Evolutionary conservation across 2,797 vertebrate genomes (phyloP).

Genomic region (Sternarchorhynchus goeldii): DNA sequence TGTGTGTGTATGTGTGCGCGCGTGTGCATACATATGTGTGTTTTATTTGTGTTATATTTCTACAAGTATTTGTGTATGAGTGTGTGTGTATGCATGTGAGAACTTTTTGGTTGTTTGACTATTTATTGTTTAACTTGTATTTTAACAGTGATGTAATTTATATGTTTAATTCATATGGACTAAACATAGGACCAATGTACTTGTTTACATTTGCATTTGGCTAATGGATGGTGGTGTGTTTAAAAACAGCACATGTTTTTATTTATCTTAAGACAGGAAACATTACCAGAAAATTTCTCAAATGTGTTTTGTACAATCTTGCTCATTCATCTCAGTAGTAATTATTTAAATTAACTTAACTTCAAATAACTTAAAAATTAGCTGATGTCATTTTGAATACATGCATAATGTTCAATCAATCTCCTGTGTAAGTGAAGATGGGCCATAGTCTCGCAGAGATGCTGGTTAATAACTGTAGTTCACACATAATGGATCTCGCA

Average conservation of each 20-base stretch:
- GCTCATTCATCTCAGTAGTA: not conserved
- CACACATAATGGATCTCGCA: not conserved
- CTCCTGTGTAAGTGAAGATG: not conserved
- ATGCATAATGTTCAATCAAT: not conserved
- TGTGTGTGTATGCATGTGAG: no score
- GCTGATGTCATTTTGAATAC: not conserved
- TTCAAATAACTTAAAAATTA: not conserved
- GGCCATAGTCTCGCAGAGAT: not conserved
- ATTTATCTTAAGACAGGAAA: not conserved
- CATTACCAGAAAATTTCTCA: not conserved
- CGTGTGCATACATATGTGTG: not conserved
- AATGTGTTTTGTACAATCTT: not conserved
- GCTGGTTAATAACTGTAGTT: not conserved
- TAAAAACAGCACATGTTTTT: no score
- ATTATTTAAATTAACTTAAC: no score
- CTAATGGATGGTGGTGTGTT: not conserved
- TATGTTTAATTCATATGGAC: not conserved
- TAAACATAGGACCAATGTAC: not conserved
- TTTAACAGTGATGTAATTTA: constrained; percentile 13
- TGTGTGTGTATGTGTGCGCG: constrained; percentile 1
- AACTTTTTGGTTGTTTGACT: constrained; percentile 1
- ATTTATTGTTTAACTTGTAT: constrained; percentile 9
- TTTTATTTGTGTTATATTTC: not conserved
- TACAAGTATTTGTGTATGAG: not conserved
- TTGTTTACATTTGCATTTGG: not conserved